Conservation (phyloP, 2,888 invertebrate species). For the Chironomus riparius region DNA sequence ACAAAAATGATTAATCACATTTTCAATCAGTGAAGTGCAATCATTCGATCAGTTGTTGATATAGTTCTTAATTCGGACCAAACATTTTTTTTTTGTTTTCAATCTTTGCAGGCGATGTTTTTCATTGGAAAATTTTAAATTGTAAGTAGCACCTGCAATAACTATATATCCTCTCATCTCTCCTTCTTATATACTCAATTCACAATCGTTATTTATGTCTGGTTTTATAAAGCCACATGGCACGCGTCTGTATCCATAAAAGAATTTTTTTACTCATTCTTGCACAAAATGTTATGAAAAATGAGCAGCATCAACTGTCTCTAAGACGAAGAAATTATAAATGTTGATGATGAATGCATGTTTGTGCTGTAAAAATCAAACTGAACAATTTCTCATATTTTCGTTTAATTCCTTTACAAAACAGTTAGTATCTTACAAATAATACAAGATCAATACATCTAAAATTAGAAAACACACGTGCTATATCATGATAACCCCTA, state of each 20-base stretch:
- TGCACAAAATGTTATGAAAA: no score
- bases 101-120: slow-evolving; percentile 12
- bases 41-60: background rate
- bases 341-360: no score
- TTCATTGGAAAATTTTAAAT: background rate
- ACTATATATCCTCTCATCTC: background rate
- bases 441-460: background rate
- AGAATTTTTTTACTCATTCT: background rate
- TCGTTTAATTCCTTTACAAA: background rate
- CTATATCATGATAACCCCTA: slow-evolving; percentile 6
- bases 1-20: no score
- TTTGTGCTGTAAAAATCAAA: background rate
- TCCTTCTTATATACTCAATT: background rate
- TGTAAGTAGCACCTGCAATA: slow-evolving; percentile 10
- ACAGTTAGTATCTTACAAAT: background rate
- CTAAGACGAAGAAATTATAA: no score
- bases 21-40: background rate
- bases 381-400: background rate
- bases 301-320: no score
- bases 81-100: background rate
- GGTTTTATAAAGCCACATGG: slow-evolving; percentile 14
- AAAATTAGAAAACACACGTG: slow-evolving; percentile 4
- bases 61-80: no score
- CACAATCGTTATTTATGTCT: background rate
- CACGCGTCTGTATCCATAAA: slow-evolving; percentile 20